Evolutionary conservation across 2,888 invertebrate species (phyloP).

Genomic region (Plebejus melissa): DNA sequence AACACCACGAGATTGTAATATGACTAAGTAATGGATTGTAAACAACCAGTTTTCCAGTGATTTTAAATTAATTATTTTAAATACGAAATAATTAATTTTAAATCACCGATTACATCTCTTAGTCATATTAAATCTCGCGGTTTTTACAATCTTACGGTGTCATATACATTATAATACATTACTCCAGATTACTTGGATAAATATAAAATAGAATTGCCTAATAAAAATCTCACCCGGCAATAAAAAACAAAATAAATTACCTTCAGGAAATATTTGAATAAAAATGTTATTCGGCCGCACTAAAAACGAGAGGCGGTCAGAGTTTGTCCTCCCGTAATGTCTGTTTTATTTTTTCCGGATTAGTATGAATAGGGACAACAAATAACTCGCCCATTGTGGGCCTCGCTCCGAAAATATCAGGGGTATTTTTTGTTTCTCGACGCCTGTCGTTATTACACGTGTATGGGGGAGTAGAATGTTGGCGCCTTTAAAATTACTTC

Average conservation of each 20-base stretch:
- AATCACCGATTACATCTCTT: too few relatives aligned
- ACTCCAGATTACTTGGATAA: not conserved
- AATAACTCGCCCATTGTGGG: slow-evolving; percentile 62
- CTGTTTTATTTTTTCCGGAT: slow-evolving; percentile 78
- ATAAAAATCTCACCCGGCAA: slow-evolving; percentile 8
- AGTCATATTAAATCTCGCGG: too few relatives aligned
- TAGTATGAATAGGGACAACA: slow-evolving; percentile 69
- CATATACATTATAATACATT: not conserved
- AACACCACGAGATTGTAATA: too few relatives aligned
- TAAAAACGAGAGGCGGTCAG: slow-evolving; percentile 72
- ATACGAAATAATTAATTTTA: too few relatives aligned
- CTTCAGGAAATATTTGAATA: slow-evolving; percentile 74
- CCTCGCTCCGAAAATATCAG: slow-evolving; percentile 58
- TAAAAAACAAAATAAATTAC: slow-evolving; percentile 55
- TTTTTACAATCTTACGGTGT: too few relatives aligned
- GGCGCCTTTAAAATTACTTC: not conserved
- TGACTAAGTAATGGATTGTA: too few relatives aligned
- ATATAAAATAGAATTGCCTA: slow-evolving; percentile 5
- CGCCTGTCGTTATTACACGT: slow-evolving; percentile 9
- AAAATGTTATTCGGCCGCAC: slow-evolving; percentile 70
- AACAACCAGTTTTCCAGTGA: too few relatives aligned
- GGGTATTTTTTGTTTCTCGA: slow-evolving; percentile 62
- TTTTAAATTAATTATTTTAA: too few relatives aligned
- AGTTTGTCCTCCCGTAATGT: slow-evolving; percentile 62
- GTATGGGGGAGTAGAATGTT: not conserved